Evolutionary conservation across 2,888 invertebrate species (phyloP).

Genomic region (Cylindroiulus punctatus): DNA sequence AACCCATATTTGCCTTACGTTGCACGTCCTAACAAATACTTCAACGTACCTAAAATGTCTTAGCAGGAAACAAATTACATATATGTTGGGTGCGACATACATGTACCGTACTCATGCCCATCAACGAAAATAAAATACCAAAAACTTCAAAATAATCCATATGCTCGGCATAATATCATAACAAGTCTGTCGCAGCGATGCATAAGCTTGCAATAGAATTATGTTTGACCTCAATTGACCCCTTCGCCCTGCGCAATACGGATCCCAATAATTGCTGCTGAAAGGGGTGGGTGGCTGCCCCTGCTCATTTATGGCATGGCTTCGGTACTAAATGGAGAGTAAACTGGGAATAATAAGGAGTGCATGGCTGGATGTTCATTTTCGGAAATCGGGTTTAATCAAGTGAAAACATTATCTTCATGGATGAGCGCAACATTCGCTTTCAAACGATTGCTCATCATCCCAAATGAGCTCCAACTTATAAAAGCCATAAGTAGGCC

Average conservation of each 20-base stretch:
- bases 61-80: too few relatives aligned
- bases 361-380: constrained; percentile 39
- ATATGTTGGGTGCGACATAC: too few relatives aligned
- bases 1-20: too few relatives aligned
- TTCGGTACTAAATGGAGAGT: constrained; percentile 26
- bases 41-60: too few relatives aligned
- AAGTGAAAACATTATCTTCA: constrained; percentile 54
- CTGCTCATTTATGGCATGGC: not conserved
- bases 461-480: constrained; percentile 45
- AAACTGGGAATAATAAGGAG: constrained; percentile 41
- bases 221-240: not conserved
- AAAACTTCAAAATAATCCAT: not conserved
- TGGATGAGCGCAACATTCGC: constrained; percentile 44
- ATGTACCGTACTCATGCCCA: not conserved
- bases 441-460: constrained; percentile 53
- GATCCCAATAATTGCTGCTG: not conserved
- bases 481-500: constrained; percentile 2
- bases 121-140: not conserved
- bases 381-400: constrained; percentile 53
- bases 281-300: not conserved
- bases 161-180: not conserved
- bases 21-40: too few relatives aligned
- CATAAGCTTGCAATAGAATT: not conserved
- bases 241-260: not conserved
- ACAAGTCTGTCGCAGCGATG: not conserved